phyloP scores from a whole-genome alignment of 2,797 vertebrate genomes.

The Pogonophryne albipinna region DNA sequence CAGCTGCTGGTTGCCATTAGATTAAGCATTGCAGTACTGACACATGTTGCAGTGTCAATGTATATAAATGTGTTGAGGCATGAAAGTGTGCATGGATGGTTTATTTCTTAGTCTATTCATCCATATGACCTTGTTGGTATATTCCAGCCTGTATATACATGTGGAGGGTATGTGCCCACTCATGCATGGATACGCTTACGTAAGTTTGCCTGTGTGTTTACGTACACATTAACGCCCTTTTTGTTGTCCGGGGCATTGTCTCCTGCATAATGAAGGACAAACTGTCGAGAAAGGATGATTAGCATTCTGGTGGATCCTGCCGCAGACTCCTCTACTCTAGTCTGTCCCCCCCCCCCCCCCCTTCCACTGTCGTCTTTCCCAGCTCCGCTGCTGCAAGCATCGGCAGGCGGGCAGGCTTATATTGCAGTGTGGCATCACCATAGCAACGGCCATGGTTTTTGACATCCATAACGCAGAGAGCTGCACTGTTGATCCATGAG shows the following conservation, averaged over 20 bases:
- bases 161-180: slow-evolving; percentile 29
- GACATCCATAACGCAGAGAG: slow-evolving; percentile 82
- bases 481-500: slow-evolving; percentile 79
- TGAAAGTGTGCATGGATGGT: background rate
- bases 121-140: slow-evolving; percentile 35
- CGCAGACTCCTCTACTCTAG: slow-evolving; percentile 68
- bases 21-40: slow-evolving; percentile 46
- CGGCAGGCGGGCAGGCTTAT: slow-evolving; percentile 70
- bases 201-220: slow-evolving; percentile 29
- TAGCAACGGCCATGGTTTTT: slow-evolving; percentile 86
- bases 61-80: slow-evolving; percentile 16
- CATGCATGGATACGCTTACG: slow-evolving; percentile 30
- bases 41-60: slow-evolving; percentile 51
- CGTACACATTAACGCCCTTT: slow-evolving; percentile 39
- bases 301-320: slow-evolving; percentile 83
- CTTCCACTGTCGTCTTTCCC: slow-evolving; percentile 61
- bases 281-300: slow-evolving; percentile 80
- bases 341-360: slow-evolving; percentile 52
- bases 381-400: slow-evolving; percentile 77
- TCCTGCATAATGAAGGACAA: slow-evolving; percentile 85
- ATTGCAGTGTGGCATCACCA: slow-evolving; percentile 87
- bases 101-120: slow-evolving; percentile 1
- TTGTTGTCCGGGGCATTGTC: slow-evolving; percentile 62
- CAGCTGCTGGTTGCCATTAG: slow-evolving; percentile 53
- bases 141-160: background rate